phyloP scores from a whole-genome alignment of 2,888 invertebrate species.

The Sussaba pulchella region DNA sequence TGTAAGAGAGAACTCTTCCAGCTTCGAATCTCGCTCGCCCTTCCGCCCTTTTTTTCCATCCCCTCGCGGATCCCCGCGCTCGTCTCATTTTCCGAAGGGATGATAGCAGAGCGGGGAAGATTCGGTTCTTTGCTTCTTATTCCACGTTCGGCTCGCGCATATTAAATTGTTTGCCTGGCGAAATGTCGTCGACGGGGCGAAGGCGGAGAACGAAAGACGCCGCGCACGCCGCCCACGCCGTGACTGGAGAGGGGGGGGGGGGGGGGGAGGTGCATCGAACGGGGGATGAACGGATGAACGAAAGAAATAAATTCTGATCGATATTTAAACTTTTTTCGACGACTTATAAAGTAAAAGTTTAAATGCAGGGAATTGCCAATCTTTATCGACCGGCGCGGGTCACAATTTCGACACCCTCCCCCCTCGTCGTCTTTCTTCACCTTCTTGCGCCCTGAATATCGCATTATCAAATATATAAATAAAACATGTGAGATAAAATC shows the following conservation, averaged over 20 bases:
- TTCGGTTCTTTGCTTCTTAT: slow-evolving; percentile 22
- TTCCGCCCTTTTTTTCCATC: slow-evolving; percentile 14
- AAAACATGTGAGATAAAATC: background rate
- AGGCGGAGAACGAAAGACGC: slow-evolving; percentile 32
- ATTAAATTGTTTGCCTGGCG: slow-evolving; percentile 78
- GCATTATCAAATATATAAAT: background rate
- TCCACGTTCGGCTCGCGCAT: slow-evolving; percentile 72
- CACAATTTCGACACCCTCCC: no score
- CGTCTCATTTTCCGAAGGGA: slow-evolving; percentile 56
- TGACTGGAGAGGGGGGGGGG: slow-evolving; percentile 5
- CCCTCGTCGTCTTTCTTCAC: no score
- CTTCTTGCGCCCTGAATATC: background rate
- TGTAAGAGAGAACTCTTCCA: slow-evolving; percentile 47
- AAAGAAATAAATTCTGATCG: slow-evolving; percentile 37
- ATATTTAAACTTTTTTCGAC: slow-evolving; percentile 42
- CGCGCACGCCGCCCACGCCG: no score
- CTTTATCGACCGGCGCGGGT: no score
- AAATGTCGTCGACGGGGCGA: slow-evolving; percentile 67
- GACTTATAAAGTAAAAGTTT: slow-evolving; percentile 17
- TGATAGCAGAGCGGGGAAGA: slow-evolving; percentile 67
- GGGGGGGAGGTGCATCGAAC: background rate
- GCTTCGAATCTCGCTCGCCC: slow-evolving; percentile 29
- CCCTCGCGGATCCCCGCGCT: no score
- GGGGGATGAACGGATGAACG: slow-evolving; percentile 12
- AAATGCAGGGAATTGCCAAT: background rate